Evolutionary conservation across 2,888 invertebrate species (phyloP).

Genomic region (Temnothorax ravouxi): DNA sequence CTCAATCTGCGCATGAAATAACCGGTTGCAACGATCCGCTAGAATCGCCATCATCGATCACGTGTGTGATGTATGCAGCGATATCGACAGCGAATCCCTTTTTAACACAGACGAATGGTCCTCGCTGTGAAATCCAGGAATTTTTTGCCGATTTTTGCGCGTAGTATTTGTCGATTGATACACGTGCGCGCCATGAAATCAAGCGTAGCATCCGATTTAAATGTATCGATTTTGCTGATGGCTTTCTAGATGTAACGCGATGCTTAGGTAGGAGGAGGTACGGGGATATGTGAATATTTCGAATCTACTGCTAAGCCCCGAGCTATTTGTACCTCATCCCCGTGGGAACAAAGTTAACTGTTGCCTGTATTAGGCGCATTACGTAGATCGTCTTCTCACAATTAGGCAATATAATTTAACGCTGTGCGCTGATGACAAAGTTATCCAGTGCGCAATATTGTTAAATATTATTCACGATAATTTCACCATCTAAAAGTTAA

Average conservation of each 20-base stretch:
- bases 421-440: neutral
- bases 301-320: slow-evolving; percentile 30
- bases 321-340: slow-evolving; percentile 33
- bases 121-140: slow-evolving; percentile 65
- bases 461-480: neutral
- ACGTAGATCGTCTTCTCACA: slow-evolving; percentile 38
- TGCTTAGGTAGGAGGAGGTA: slow-evolving; percentile 18
- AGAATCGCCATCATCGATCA: slow-evolving; percentile 77
- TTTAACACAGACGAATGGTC: slow-evolving; percentile 82
- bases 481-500: neutral
- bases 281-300: slow-evolving; percentile 21
- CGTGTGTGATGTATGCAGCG: slow-evolving; percentile 74
- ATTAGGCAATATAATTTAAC: slow-evolving; percentile 27
- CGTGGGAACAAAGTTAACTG: slow-evolving; percentile 41
- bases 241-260: slow-evolving; percentile 16
- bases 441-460: neutral
- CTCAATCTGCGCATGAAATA: slow-evolving; percentile 75
- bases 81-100: slow-evolving; percentile 78
- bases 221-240: slow-evolving; percentile 49
- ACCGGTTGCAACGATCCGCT: slow-evolving; percentile 71
- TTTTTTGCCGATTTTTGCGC: slow-evolving; percentile 64
- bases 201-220: slow-evolving; percentile 63
- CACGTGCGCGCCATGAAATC: slow-evolving; percentile 60
- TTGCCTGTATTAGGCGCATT: slow-evolving; percentile 11
- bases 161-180: slow-evolving; percentile 55